These are phyloP conservation scores for Elmis aenea DNA, from an alignment of 2,888 invertebrate genomes.

Conservation along the genomic window DNA sequence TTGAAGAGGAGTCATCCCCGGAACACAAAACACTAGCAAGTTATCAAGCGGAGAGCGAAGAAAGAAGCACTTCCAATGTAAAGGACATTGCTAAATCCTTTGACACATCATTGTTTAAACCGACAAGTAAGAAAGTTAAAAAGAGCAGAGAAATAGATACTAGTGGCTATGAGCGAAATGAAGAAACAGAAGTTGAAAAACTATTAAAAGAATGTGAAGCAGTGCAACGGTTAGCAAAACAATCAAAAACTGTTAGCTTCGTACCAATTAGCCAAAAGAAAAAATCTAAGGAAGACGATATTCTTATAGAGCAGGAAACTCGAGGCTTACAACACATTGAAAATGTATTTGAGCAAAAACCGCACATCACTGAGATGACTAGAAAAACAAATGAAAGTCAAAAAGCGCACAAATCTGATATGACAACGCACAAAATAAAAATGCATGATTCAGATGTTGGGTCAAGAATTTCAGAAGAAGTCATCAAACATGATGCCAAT, in stretches of 20 bases:
- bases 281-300: no score
- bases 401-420: constrained; percentile 14
- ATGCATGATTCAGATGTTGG: no score
- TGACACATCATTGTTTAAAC: no score
- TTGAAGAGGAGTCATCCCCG: constrained; percentile 48
- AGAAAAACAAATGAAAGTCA: background rate
- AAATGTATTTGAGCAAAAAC: background rate
- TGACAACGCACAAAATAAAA: constrained; percentile 4
- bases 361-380: background rate
- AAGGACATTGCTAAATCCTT: background rate
- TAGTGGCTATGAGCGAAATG: no score
- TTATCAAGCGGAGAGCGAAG: constrained; percentile 27
- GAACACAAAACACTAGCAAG: constrained; percentile 45
- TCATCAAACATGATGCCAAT: background rate
- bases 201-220: constrained; percentile 23
- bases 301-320: no score
- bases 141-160: constrained; percentile 1
- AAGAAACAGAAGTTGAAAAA: no score
- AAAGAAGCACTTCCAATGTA: constrained; percentile 24
- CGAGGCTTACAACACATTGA: no score
- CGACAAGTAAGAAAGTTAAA: background rate
- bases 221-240: constrained; percentile 32
- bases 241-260: constrained; percentile 30
- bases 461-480: background rate
- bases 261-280: no score